phyloP scores from a whole-genome alignment of 1,140 invertebrate species.

The Achroia grisella region DNA sequence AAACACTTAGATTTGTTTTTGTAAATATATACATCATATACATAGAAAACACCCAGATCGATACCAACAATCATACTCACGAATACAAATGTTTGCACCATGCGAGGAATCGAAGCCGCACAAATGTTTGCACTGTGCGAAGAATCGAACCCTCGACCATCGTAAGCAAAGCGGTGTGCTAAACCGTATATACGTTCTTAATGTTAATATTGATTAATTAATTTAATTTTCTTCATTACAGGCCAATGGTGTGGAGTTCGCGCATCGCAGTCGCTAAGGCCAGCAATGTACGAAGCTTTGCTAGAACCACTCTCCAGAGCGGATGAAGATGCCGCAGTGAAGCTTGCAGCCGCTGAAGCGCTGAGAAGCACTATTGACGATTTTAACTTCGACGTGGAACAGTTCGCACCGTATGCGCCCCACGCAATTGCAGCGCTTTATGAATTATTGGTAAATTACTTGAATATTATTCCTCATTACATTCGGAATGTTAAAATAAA shows the following conservation, averaged over 20 bases:
- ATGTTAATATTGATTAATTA: no score
- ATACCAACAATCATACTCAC: no score
- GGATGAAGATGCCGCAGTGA: conserved; percentile 86
- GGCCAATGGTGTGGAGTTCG: conserved; percentile 91
- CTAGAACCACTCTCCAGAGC: conserved; percentile 78
- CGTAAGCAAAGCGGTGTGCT: no score
- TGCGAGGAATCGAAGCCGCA: no score
- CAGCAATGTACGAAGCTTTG: conserved; percentile 86
- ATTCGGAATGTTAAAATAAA: no score
- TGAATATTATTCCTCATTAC: not conserved
- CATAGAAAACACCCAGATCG: no score
- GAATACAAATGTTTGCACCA: no score
- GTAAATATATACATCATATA: no score
- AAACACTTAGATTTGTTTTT: no score
- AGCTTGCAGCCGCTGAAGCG: conserved; percentile 85
- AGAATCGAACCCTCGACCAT: no score
- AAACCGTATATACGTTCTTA: no score
- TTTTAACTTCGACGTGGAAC: conserved; percentile 91
- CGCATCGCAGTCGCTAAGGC: conserved; percentile 84
- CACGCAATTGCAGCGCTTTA: conserved; percentile 86
- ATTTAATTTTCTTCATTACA: conserved; percentile 15
- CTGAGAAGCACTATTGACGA: conserved; percentile 90
- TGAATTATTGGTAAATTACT: conserved; percentile 76
- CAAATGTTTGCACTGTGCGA: no score
- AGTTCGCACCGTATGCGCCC: conserved; percentile 89